phyloP scores from a whole-genome alignment of 2,888 invertebrate species.

The Trilocha varians region DNA sequence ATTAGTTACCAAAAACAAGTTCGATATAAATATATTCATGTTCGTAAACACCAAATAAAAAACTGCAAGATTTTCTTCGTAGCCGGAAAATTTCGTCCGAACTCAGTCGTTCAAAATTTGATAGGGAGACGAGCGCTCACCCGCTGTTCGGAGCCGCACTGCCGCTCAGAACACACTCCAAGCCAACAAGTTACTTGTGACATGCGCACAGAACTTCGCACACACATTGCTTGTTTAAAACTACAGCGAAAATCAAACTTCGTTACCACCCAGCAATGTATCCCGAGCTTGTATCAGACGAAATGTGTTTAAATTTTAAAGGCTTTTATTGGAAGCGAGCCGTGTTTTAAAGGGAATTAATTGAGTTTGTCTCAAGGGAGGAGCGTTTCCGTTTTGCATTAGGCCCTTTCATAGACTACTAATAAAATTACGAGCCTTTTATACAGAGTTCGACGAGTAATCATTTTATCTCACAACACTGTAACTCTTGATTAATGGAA shows the following conservation, averaged over 20 bases:
- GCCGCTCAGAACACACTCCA: conserved; percentile 44
- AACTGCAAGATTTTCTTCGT: conserved; percentile 2
- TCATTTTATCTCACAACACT: conserved; percentile 4
- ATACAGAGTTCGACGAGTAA: conserved; percentile 25
- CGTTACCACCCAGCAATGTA: conserved; percentile 16
- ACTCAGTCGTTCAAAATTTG: conserved; percentile 27
- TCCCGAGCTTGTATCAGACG: conserved; percentile 10
- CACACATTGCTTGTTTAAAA: conserved; percentile 21
- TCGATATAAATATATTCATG: no score
- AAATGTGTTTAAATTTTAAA: conserved; percentile 64
- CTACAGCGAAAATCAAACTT: conserved; percentile 1
- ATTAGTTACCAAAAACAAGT: no score
- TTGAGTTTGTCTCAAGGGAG: conserved; percentile 67
- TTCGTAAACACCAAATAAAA: background rate
- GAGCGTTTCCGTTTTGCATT: conserved; percentile 61
- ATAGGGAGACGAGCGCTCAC: conserved; percentile 19
- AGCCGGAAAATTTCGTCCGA: conserved; percentile 19
- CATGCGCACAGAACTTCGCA: conserved; percentile 56
- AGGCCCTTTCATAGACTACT: conserved; percentile 50
- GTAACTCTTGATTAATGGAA: background rate
- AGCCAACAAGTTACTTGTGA: conserved; percentile 67
- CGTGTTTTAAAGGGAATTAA: conserved; percentile 63
- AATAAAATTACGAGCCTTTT: conserved; percentile 59
- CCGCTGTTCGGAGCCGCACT: conserved; percentile 59
- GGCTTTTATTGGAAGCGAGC: conserved; percentile 51